Conservation (phyloP, 2,888 invertebrate species). For the Dyspetes luteomarginatus region DNA sequence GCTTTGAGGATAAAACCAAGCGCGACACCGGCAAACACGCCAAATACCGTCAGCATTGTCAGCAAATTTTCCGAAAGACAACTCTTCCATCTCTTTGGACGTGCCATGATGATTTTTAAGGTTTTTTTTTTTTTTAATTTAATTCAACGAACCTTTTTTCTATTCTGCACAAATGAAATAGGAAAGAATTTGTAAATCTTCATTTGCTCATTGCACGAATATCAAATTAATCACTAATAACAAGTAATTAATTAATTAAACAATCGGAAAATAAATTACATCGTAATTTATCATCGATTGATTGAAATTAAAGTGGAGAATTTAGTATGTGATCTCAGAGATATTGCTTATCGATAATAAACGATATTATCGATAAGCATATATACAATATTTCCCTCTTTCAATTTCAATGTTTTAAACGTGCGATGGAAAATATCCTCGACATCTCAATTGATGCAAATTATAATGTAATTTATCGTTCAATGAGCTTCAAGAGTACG, state of each 20-base stretch:
- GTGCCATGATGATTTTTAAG: slow-evolving; percentile 69
- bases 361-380: too few relatives aligned
- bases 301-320: too few relatives aligned
- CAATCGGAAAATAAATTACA: too few relatives aligned
- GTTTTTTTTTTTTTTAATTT: slow-evolving; percentile 12
- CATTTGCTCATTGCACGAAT: not conserved
- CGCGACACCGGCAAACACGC: slow-evolving; percentile 85
- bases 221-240: too few relatives aligned
- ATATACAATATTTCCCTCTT: too few relatives aligned
- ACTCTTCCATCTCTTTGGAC: slow-evolving; percentile 75
- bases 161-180: slow-evolving; percentile 9
- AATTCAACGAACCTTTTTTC: not conserved
- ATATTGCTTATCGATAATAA: too few relatives aligned
- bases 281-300: too few relatives aligned
- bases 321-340: too few relatives aligned
- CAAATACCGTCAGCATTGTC: slow-evolving; percentile 86
- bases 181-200: not conserved
- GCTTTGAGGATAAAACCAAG: slow-evolving; percentile 84
- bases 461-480: not conserved
- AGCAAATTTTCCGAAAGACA: slow-evolving; percentile 83
- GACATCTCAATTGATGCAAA: not conserved
- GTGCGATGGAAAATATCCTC: not conserved
- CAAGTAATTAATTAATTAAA: too few relatives aligned
- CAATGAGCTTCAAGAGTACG: not conserved
- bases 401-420: too few relatives aligned